These are phyloP conservation scores for Auanema freiburgensis DNA, from an alignment of 2,888 invertebrate species.

Conservation along the genomic window DNA sequence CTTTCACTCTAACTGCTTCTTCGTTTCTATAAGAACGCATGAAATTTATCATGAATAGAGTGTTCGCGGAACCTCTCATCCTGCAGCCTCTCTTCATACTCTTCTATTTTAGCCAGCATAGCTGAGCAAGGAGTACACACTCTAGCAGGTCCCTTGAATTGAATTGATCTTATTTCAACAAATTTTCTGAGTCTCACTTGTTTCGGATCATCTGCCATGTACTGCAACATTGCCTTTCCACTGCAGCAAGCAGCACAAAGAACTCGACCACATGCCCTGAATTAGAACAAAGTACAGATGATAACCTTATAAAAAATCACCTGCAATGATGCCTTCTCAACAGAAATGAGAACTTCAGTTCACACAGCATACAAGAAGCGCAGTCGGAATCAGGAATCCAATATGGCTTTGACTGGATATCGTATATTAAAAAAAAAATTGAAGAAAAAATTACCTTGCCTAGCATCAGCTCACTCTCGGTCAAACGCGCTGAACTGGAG, in stretches of 20 bases:
- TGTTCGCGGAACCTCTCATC: constrained; percentile 5
- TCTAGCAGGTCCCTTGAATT: constrained; percentile 15
- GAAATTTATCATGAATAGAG: background rate
- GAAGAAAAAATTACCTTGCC: too few species aligned
- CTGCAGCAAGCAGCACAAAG: constrained; percentile 40
- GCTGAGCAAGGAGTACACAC: constrained; percentile 57
- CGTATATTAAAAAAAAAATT: constrained; percentile 5
- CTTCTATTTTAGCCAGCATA: constrained; percentile 53
- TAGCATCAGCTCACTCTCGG: constrained; percentile 58
- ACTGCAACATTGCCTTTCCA: constrained; percentile 35
- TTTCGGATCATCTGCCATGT: constrained; percentile 41
- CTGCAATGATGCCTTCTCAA: constrained; percentile 74
- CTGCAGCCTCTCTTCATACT: constrained; percentile 38
- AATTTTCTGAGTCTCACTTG: constrained; percentile 16
- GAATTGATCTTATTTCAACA: background rate
- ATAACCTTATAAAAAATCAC: background rate
- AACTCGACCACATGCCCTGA: constrained; percentile 55
- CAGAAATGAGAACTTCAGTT: constrained; percentile 70
- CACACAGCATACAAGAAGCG: constrained; percentile 81
- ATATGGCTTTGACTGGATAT: constrained; percentile 74
- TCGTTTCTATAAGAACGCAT: background rate
- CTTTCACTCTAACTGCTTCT: background rate
- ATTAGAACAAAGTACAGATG: background rate
- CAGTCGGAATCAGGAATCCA: constrained; percentile 87
- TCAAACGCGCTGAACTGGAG: constrained; percentile 36